phyloP scores from a whole-genome alignment of 2,888 invertebrate species.

The Cremastinae sp. region DNA sequence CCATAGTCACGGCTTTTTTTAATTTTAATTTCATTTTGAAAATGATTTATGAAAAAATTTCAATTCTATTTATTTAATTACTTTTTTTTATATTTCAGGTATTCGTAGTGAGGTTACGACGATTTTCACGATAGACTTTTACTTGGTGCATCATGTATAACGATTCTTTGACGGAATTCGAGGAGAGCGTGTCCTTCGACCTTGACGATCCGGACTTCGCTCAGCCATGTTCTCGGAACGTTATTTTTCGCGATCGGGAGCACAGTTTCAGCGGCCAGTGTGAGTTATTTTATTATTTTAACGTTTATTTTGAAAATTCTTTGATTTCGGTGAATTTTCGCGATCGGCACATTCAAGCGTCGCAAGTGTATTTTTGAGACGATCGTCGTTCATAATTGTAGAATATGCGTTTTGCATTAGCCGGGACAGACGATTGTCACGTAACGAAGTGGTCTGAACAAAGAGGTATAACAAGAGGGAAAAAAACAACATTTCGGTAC shows the following conservation, averaged over 20 bases:
- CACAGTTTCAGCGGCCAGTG: constrained; percentile 39
- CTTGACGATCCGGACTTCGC: constrained; percentile 78
- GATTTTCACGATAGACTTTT: background rate
- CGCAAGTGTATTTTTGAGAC: too few species aligned
- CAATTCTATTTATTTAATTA: too few species aligned
- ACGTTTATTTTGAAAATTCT: background rate
- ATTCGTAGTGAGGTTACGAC: background rate
- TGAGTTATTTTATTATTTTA: constrained; percentile 33
- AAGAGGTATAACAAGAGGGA: too few species aligned
- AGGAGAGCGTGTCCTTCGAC: constrained; percentile 77
- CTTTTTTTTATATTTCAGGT: background rate
- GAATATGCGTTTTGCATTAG: too few species aligned
- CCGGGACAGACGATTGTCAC: too few species aligned
- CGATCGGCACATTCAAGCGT: too few species aligned
- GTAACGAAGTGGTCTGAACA: too few species aligned
- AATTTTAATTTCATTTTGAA: background rate
- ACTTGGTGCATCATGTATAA: constrained; percentile 59
- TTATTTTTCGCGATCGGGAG: constrained; percentile 29
- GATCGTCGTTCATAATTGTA: too few species aligned
- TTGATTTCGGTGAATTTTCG: background rate
- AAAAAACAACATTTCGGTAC: background rate
- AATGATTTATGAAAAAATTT: background rate
- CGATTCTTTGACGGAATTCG: constrained; percentile 75
- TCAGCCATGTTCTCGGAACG: constrained; percentile 63
- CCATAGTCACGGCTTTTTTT: background rate